These are phyloP conservation scores for Ptilorrhoa leucosticta DNA, from an alignment of 2,113 vertebrate species.

Conservation along the genomic window DNA sequence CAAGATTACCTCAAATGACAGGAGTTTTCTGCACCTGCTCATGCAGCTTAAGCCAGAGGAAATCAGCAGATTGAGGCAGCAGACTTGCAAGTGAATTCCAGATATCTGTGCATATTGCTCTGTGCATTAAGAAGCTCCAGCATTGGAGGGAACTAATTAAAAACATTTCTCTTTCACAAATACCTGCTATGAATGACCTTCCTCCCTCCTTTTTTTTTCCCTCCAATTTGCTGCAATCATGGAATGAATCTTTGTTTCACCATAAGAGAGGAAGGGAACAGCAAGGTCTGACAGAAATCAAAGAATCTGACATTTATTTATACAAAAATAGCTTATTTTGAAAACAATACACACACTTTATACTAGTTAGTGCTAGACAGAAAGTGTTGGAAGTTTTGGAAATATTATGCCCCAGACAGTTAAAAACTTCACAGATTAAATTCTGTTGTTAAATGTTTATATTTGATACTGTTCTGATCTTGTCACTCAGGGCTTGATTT, in stretches of 20 bases:
- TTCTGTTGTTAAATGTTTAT: not conserved
- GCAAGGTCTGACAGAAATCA: not conserved
- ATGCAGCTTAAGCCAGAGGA: not conserved
- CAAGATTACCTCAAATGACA: not conserved
- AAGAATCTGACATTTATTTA: not conserved
- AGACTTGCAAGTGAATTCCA: not conserved
- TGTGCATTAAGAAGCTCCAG: not conserved
- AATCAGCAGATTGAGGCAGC: not conserved
- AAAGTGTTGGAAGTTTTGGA: conserved; percentile 1
- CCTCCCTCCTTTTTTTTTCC: rapidly evolving
- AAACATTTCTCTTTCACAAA: not conserved
- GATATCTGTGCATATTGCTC: not conserved
- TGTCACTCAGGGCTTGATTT: not conserved
- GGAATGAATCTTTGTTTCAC: not conserved
- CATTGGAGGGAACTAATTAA: not conserved
- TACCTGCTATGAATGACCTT: not conserved
- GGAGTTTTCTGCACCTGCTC: not conserved
- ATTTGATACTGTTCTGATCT: not conserved
- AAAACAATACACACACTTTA: not conserved
- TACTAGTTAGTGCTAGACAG: not conserved
- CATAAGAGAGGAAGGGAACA: not conserved
- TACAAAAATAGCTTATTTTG: not conserved
- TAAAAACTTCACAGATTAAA: not conserved
- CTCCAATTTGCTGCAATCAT: not conserved
- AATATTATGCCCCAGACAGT: not conserved